Evolutionary conservation across 2,797 vertebrate species (phyloP).

Genomic region (Ispidina lecontei): DNA sequence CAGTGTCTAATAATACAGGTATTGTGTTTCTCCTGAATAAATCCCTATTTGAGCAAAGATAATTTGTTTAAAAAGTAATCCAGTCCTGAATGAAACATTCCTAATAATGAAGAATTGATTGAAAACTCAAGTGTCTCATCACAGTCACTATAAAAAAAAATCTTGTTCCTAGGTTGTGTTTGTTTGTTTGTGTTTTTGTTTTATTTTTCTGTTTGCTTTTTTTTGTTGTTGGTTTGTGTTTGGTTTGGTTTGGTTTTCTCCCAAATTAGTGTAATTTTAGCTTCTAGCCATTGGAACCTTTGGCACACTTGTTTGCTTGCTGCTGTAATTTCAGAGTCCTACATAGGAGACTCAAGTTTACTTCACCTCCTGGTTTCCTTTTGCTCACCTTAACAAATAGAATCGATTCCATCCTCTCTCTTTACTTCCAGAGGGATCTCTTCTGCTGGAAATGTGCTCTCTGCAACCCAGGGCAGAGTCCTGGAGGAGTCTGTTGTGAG

Average conservation of each 20-base stretch:
- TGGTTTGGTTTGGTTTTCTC: not conserved
- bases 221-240: not conserved
- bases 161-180: not conserved
- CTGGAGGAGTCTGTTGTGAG: not conserved
- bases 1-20: not conserved
- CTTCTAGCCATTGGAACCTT: not conserved
- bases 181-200: no score
- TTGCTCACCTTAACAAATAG: not conserved
- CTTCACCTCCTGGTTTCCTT: not conserved
- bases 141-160: not conserved
- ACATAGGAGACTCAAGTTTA: not conserved
- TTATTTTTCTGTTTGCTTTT: not conserved
- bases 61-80: slow-evolving; percentile 19
- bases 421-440: not conserved
- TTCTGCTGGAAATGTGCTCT: not conserved
- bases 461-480: not conserved
- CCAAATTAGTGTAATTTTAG: not conserved
- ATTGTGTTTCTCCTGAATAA: slow-evolving; percentile 15
- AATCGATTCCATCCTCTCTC: not conserved
- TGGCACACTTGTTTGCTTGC: not conserved
- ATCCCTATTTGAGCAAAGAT: slow-evolving; percentile 4
- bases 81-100: not conserved
- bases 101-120: not conserved
- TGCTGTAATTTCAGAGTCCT: not conserved
- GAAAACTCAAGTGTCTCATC: not conserved